These are phyloP conservation scores for Crepidodera aurea DNA, from an alignment of 2,888 invertebrate genomes.

Conservation along the genomic window DNA sequence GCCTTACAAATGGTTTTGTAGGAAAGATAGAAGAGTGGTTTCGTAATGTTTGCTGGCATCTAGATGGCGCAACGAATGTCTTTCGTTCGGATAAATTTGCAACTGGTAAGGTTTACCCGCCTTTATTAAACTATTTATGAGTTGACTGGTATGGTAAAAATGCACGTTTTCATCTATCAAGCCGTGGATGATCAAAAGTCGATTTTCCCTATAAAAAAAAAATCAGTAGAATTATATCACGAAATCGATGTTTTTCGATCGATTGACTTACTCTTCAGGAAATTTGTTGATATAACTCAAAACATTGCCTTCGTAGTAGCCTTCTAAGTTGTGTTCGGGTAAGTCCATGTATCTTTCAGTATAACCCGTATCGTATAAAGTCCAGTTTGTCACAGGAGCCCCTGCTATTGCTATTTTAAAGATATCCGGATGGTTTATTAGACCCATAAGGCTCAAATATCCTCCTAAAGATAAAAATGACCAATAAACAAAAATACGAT, in stretches of 20 bases:
- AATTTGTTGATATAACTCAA: constrained; percentile 85
- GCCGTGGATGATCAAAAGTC: constrained; percentile 95
- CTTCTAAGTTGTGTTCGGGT: constrained; percentile 77
- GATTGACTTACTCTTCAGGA: constrained; percentile 81
- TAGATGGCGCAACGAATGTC: constrained; percentile 92
- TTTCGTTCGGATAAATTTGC: constrained; percentile 95
- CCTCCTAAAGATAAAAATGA: constrained; percentile 70
- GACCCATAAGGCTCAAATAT: constrained; percentile 92
- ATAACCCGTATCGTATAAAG: constrained; percentile 97
- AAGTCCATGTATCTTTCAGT: constrained; percentile 97
- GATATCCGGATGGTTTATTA: constrained; percentile 90
- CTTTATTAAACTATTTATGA: constrained; percentile 88
- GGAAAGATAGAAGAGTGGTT: constrained; percentile 89
- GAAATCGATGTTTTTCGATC: not conserved
- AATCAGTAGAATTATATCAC: not conserved
- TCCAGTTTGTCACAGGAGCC: constrained; percentile 97
- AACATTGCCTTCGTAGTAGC: constrained; percentile 86
- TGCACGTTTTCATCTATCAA: constrained; percentile 99
- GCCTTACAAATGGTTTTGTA: constrained; percentile 78
- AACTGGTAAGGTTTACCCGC: constrained; percentile 96
- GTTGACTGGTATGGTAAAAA: constrained; percentile 92
- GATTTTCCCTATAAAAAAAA: constrained; percentile 72
- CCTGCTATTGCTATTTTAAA: constrained; percentile 97
- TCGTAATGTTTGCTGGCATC: constrained; percentile 97
- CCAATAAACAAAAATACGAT: no score